A percentile compares a stretch with the other conserved stretches of the same genome.
These are phyloP conservation scores for Bergia sp. DNA, from an alignment of 92 coral and sea anemone genomes.

Conservation along the genomic window DNA sequence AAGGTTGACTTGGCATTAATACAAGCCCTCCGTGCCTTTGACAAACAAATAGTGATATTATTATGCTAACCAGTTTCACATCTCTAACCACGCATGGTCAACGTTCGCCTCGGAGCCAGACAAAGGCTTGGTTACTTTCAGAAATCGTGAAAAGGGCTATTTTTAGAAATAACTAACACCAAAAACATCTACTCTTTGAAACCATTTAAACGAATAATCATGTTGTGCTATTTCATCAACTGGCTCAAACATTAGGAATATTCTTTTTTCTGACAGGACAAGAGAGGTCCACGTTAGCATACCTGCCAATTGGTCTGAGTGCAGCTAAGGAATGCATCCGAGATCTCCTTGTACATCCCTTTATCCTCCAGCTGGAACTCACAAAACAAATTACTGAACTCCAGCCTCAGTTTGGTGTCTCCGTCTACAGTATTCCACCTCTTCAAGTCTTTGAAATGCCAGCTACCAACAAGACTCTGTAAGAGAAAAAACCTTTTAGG, in stretches of 20 bases:
- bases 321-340: slow-evolving; percentile 68
- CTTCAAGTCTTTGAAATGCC: slow-evolving; percentile 85
- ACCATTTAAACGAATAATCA: background rate
- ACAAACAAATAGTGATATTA: too few relatives aligned
- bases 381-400: slow-evolving; percentile 58
- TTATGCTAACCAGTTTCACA: too few relatives aligned
- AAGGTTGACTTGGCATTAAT: too few relatives aligned
- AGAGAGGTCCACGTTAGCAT: background rate
- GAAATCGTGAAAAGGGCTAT: too few relatives aligned
- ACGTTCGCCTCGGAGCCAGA: too few relatives aligned
- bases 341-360: slow-evolving; percentile 78
- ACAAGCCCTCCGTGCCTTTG: too few relatives aligned
- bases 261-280: background rate
- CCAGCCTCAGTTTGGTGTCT: slow-evolving; percentile 69
- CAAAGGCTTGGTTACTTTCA: too few relatives aligned
- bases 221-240: background rate
- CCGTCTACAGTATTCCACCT: slow-evolving; percentile 72
- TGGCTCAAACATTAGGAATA: too few relatives aligned
- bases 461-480: slow-evolving; percentile 68
- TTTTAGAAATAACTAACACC: background rate
- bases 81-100: too few relatives aligned
- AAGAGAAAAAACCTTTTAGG: background rate
- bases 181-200: background rate
- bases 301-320: slow-evolving; percentile 74
- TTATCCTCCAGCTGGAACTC: slow-evolving; percentile 81